phyloP scores from a whole-genome alignment of 2,888 invertebrate species.

The Euphydryas editha region DNA sequence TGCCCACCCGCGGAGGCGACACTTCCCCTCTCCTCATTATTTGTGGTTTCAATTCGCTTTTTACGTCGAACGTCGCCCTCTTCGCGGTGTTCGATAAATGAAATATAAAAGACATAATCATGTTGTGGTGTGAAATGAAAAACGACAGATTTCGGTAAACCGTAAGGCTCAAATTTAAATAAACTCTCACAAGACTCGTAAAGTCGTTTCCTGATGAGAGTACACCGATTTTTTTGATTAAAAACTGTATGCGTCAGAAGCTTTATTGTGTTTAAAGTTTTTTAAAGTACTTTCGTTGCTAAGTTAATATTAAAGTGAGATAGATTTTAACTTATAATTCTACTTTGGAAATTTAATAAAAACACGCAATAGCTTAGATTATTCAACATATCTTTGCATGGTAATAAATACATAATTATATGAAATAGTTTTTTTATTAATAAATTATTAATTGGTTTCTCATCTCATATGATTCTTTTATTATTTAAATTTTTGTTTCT shows the following conservation, averaged over 20 bases:
- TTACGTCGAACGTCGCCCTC: constrained; percentile 73
- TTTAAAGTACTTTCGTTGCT: neutral
- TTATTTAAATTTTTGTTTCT: no score
- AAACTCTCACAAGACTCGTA: constrained; percentile 5
- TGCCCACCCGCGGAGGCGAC: constrained; percentile 78
- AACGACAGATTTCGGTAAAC: constrained; percentile 15
- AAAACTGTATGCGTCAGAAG: constrained; percentile 35
- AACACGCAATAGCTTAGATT: neutral
- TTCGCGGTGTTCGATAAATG: constrained; percentile 55
- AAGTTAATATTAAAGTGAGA: neutral
- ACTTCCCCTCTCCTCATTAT: constrained; percentile 72
- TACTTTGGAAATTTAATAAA: neutral
- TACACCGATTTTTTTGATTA: constrained; percentile 39
- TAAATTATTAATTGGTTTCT: no score
- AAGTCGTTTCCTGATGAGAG: constrained; percentile 19
- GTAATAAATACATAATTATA: neutral
- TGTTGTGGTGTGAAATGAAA: constrained; percentile 35
- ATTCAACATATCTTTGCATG: neutral
- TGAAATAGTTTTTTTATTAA: neutral
- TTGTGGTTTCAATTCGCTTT: constrained; percentile 83
- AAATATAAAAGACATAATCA: constrained; percentile 61
- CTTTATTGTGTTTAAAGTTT: constrained; percentile 12
- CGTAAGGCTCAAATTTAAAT: constrained; percentile 35
- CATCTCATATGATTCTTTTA: no score
- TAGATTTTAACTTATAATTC: neutral